phyloP scores from a whole-genome alignment of 2,113 vertebrate genomes.

The Phalacrocorax brasilianus region DNA sequence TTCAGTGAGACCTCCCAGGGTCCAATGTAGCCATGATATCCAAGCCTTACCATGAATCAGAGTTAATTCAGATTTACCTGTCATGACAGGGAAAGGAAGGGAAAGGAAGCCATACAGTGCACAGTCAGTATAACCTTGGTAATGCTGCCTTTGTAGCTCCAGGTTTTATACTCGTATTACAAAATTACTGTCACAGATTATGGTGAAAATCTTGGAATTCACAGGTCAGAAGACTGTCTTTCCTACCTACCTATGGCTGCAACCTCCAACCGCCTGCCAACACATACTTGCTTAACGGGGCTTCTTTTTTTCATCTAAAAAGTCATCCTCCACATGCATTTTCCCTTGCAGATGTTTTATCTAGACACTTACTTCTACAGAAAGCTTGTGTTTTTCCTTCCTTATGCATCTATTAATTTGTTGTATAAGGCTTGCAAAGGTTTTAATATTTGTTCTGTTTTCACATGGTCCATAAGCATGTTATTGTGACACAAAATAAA shows the following conservation, averaged over 20 bases:
- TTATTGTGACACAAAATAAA: not conserved
- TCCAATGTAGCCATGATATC: not conserved
- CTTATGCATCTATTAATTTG: not conserved
- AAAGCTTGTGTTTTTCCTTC: not conserved
- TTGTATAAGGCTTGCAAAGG: not conserved
- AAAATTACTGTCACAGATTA: not conserved
- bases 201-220: not conserved
- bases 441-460: conserved; percentile 16
- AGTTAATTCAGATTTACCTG: not conserved
- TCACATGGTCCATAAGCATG: not conserved
- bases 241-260: not conserved
- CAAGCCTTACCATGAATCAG: not conserved
- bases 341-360: not conserved
- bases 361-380: not conserved
- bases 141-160: not conserved
- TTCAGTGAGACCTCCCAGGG: not conserved
- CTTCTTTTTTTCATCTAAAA: not conserved
- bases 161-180: not conserved
- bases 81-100: not conserved
- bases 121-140: not conserved
- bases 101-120: not conserved
- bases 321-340: not conserved
- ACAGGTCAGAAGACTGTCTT: not conserved
- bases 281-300: not conserved
- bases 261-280: not conserved